Conservation (phyloP, 2,888 invertebrate species). For the Muschampia plurimacula region DNA sequence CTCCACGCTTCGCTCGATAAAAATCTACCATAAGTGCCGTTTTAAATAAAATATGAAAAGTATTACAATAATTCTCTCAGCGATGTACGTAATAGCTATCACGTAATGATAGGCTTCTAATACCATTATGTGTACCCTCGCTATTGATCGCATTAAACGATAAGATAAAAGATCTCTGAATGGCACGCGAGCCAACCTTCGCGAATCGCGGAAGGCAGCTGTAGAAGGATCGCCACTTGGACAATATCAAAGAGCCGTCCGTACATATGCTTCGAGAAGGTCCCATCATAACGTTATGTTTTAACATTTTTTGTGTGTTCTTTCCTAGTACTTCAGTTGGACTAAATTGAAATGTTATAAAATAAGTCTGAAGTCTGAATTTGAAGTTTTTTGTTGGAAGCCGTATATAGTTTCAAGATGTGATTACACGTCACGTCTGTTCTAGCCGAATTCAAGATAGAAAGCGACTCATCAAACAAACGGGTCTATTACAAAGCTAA, state of each 20-base stretch:
- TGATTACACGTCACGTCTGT: neutral
- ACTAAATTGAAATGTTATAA: neutral
- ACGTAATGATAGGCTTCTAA: slow-evolving; percentile 39
- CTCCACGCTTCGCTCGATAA: slow-evolving; percentile 16
- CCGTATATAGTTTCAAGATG: neutral
- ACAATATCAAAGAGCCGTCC: slow-evolving; percentile 26
- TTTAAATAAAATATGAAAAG: slow-evolving; percentile 29
- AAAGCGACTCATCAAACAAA: neutral
- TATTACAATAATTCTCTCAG: slow-evolving; percentile 33
- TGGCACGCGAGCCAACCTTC: slow-evolving; percentile 36
- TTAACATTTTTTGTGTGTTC: neutral
- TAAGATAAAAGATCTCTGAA: slow-evolving; percentile 37
- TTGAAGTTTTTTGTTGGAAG: neutral
- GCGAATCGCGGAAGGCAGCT: slow-evolving; percentile 33
- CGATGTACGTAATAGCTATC: slow-evolving; percentile 34
- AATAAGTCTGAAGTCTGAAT: neutral
- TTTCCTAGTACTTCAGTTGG: neutral
- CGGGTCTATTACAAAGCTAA: neutral
- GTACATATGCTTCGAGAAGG: neutral
- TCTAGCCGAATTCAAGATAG: neutral
- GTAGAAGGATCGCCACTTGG: slow-evolving; percentile 22
- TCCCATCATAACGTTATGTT: no score
- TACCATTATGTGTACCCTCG: slow-evolving; percentile 38
- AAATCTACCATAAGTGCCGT: slow-evolving; percentile 19
- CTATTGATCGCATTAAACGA: slow-evolving; percentile 36